phyloP scores from a whole-genome alignment of 2,888 invertebrate genomes.

The Eupithecia insigniata region DNA sequence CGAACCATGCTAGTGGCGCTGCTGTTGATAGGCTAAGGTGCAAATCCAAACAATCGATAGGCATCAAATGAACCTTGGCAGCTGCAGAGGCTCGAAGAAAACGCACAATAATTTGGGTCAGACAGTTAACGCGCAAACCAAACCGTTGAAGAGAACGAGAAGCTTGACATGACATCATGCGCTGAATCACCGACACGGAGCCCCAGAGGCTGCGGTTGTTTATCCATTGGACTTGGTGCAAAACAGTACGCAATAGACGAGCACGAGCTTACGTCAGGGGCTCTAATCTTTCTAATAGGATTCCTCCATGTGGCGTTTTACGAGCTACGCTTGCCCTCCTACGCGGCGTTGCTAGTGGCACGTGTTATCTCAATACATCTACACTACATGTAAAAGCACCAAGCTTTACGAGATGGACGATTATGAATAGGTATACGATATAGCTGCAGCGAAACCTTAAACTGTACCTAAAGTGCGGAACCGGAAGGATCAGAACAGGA shows the following conservation, averaged over 20 bases:
- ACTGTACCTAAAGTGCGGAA: slow-evolving; percentile 52
- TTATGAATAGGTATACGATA: slow-evolving; percentile 7
- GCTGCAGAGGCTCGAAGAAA: slow-evolving; percentile 44
- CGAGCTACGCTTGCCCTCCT: slow-evolving; percentile 48
- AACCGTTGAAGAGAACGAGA: slow-evolving; percentile 20
- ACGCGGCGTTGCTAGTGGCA: slow-evolving; percentile 51
- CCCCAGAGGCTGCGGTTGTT: slow-evolving; percentile 28
- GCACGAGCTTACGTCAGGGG: slow-evolving; percentile 52
- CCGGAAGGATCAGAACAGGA: slow-evolving; percentile 44
- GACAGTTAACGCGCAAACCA: slow-evolving; percentile 16
- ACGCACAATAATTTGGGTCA: slow-evolving; percentile 23
- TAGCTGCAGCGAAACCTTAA: slow-evolving; percentile 48
- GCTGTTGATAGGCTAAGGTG: slow-evolving; percentile 29
- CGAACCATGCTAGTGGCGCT: slow-evolving; percentile 42
- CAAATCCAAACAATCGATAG: slow-evolving; percentile 33
- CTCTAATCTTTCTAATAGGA: slow-evolving; percentile 59
- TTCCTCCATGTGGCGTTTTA: slow-evolving; percentile 54
- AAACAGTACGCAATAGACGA: slow-evolving; percentile 42
- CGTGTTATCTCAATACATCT: slow-evolving; percentile 53
- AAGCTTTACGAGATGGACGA: slow-evolving; percentile 41
- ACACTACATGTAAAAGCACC: not conserved
- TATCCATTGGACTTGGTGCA: slow-evolving; percentile 25
- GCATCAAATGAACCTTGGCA: slow-evolving; percentile 14
- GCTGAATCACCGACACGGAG: slow-evolving; percentile 29
- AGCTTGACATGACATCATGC: slow-evolving; percentile 31